Base-by-base conservation (phyloP, 2,797 vertebrate species). In the Karalla daura region DNA sequence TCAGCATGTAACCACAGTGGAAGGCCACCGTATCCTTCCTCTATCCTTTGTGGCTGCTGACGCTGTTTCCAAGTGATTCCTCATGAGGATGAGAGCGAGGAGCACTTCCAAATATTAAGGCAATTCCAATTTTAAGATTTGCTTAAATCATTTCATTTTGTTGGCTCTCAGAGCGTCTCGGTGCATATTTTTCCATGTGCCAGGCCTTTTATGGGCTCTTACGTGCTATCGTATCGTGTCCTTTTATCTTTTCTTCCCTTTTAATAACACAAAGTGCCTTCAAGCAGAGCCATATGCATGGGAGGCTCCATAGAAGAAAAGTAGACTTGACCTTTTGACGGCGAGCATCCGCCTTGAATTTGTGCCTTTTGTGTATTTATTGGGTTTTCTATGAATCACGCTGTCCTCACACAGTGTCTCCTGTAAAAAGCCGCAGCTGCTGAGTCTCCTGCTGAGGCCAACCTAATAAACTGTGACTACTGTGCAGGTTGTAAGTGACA, bases 181-280 rank as follows among this genome's bases (percentile, higher is more conserved):
- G 58, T 45, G 46, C 44, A 3, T 72, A 67, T 44, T 24, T 70
- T 43, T 41, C 14, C n/a, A n/a, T n/a, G 47, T 36, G 5, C 15
- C n/a, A n/a, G n/a, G n/a, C n/a, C n/a, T n/a, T n/a, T 7, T 7
- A 3, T 49, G 12, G 41, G 47, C 15, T 74, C 75, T 74, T 51
- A 69, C 60, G 46, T 70, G 49, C 4, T 10, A 63, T 74, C 9
- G 2, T 15, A 43, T 67, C 44, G 13, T 53, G 36, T 37, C 41
- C 33, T 51, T 68, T 56, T 49, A 66, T 59, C 24, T 39, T 53
- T 20, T 50, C 45, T 28, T 39, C 21, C 24, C 23, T 15, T 80
- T 76, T 84, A 87, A 85, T 85, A 84, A 67, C 60, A 71, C 18
- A 12, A 72, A 80, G 71, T 81, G 80, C 79, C 68, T 65, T 74